Evolutionary conservation across 2,113 vertebrate species (phyloP).

Genomic region (Eolophus roseicapilla): DNA sequence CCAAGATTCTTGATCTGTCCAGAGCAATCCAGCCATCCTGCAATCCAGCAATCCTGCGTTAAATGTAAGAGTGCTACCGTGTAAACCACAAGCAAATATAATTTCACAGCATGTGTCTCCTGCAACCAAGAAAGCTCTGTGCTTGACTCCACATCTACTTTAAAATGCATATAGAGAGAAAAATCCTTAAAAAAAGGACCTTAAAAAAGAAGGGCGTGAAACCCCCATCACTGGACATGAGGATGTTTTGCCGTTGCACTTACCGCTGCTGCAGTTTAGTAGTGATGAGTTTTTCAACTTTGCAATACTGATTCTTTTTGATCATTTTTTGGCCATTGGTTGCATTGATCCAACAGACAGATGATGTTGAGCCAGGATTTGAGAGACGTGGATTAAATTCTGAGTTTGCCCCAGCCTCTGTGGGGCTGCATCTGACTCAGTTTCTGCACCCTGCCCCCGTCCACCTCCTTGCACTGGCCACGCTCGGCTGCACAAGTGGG

Average conservation of each 20-base stretch:
- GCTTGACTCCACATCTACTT: not conserved
- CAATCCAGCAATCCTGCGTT: not conserved
- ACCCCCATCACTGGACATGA: not conserved
- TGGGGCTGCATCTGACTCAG: not conserved
- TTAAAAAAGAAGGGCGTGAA: not conserved
- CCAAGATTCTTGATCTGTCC: not conserved
- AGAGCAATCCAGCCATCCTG: not conserved
- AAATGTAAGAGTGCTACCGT: not conserved
- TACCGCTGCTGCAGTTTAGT: not conserved
- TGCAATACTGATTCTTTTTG: not conserved
- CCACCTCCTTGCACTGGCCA: not conserved
- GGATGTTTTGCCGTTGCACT: not conserved
- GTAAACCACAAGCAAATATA: not conserved
- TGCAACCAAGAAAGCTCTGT: not conserved
- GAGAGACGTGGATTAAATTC: not conserved
- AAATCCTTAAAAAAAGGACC: not conserved
- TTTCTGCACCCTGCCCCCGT: not conserved
- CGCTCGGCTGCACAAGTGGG: not conserved
- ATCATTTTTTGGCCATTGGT: not conserved
- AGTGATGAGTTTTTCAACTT: not conserved
- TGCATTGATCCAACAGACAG: not conserved
- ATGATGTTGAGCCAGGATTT: not conserved
- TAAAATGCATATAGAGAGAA: not conserved
- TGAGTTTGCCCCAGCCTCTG: not conserved
- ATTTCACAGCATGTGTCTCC: not conserved